Conservation (phyloP, 64 coral and sea anemone genomes). For the Montipora foliosa region DNA sequence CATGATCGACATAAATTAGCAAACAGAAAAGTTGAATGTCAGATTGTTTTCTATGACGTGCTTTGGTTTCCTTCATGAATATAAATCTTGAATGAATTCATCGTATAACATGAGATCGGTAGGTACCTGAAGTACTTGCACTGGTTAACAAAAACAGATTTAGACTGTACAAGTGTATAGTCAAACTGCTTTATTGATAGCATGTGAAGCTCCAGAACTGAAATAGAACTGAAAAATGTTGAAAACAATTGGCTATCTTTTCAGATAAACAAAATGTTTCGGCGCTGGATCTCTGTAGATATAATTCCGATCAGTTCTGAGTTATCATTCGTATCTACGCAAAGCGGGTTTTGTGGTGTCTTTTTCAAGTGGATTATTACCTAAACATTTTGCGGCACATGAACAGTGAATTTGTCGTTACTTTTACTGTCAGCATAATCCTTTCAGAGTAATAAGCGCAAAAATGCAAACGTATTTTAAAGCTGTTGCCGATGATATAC, state of each 20-base stretch:
- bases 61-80: too few species aligned
- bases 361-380: background rate
- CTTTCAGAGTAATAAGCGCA: background rate
- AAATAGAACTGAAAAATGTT: background rate
- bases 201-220: background rate
- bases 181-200: too few species aligned
- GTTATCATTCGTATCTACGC: background rate
- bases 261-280: background rate
- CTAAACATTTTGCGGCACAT: background rate
- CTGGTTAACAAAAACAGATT: too few species aligned
- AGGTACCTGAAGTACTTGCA: too few species aligned
- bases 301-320: too few species aligned
- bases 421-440: background rate
- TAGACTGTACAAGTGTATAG: too few species aligned
- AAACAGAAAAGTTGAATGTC: background rate
- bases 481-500: background rate
- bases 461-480: background rate
- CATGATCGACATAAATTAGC: background rate
- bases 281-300: background rate
- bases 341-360: background rate
- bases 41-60: background rate
- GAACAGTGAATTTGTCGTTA: background rate
- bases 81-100: too few species aligned
- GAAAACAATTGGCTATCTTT: background rate
- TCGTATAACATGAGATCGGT: too few species aligned